Evolutionary conservation across 2,888 invertebrate species (phyloP).

Genomic region (Quadriops clusia): DNA sequence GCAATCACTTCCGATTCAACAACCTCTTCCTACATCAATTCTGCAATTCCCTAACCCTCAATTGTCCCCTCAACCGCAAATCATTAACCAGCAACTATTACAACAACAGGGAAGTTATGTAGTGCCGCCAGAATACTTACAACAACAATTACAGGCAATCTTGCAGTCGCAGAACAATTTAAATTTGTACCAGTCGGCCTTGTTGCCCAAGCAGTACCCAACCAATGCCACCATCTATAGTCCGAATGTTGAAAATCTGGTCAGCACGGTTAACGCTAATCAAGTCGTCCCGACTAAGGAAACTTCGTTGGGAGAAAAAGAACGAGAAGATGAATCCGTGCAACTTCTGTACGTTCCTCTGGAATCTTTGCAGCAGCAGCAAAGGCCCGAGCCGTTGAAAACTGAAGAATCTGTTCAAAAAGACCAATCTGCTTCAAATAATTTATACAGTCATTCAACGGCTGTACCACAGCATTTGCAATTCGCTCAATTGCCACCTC

Average conservation of each 20-base stretch:
- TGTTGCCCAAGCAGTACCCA: conserved; percentile 10
- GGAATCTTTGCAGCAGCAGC: conserved; percentile 51
- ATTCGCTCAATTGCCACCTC: conserved; percentile 10
- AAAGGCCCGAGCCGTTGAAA: conserved; percentile 17
- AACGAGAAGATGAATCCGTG: conserved; percentile 51
- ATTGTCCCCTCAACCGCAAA: no score
- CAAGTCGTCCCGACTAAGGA: conserved; percentile 14
- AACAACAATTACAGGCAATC: conserved; percentile 4
- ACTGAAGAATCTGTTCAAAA: no score
- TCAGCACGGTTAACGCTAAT: conserved; percentile 7
- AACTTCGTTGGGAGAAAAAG: conserved; percentile 30
- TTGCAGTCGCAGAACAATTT: conserved; percentile 1
- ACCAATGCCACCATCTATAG: conserved; percentile 11
- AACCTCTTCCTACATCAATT: no score
- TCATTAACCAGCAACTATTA: conserved; percentile 13
- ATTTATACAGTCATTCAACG: no score
- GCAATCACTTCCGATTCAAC: no score
- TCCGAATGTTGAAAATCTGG: conserved; percentile 1
- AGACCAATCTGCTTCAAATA: no score
- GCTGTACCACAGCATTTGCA: no score
- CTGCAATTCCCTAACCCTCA: no score
- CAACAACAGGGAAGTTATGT: conserved; percentile 18
- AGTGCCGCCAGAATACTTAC: conserved; percentile 10
- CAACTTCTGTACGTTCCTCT: conserved; percentile 74
- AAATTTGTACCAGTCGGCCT: conserved; percentile 3